phyloP scores from a whole-genome alignment of 2,888 invertebrate species.

The Dromius quadrimaculatus region DNA sequence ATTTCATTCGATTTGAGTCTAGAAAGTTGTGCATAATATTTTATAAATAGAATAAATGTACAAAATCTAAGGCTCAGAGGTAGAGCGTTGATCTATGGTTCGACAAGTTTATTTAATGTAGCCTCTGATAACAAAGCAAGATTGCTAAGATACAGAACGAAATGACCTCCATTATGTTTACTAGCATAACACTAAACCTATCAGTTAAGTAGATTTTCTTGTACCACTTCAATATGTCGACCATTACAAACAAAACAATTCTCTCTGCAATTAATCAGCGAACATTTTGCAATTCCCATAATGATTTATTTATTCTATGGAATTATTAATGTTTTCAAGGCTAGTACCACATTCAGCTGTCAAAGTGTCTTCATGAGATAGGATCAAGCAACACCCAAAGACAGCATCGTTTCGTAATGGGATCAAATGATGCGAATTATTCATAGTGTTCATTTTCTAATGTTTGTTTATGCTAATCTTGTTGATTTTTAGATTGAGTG shows the following conservation, averaged over 20 bases:
- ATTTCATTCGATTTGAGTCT: too few relatives aligned
- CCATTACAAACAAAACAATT: background rate
- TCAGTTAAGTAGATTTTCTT: background rate
- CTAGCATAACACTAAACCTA: background rate
- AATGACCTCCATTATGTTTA: too few relatives aligned
- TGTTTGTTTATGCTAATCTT: slow-evolving; percentile 37
- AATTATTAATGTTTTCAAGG: slow-evolving; percentile 36
- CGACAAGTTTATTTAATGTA: too few relatives aligned
- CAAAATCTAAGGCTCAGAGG: too few relatives aligned
- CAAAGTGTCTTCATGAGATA: slow-evolving; percentile 21
- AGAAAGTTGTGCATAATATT: too few relatives aligned
- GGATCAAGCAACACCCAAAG: background rate
- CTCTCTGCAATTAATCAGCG: slow-evolving; percentile 3
- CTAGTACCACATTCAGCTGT: slow-evolving; percentile 43
- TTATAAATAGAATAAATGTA: too few relatives aligned
- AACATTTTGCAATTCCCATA: slow-evolving; percentile 10
- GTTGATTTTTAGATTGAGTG: slow-evolving; percentile 24
- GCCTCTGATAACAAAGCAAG: too few relatives aligned
- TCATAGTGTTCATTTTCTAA: slow-evolving; percentile 30
- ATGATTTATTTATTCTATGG: slow-evolving; percentile 43
- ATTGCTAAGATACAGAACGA: too few relatives aligned
- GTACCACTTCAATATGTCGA: background rate
- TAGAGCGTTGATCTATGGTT: too few relatives aligned
- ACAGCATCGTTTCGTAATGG: slow-evolving; percentile 1
- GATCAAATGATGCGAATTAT: slow-evolving; percentile 10